Percentiles rank a stretch among this genome's conserved stretches.
Conservation (phyloP, 1,140 invertebrate genomes). For the Acromyrmex echinatior region DNA sequence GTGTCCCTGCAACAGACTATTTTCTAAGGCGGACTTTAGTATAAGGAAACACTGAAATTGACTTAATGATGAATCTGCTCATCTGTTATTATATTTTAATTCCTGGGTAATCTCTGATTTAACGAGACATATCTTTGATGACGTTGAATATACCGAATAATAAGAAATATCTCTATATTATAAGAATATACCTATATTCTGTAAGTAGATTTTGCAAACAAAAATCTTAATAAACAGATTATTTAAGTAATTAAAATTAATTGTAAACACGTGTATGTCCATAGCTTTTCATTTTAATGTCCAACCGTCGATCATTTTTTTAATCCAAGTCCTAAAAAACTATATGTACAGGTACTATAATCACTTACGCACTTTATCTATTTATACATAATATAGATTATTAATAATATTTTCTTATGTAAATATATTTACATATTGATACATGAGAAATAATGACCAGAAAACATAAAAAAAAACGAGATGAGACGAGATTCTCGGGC, state of each 20-base stretch:
- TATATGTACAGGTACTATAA: too few species aligned
- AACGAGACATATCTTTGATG: conserved; percentile 1
- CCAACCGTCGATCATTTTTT: too few species aligned
- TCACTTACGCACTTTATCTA: too few species aligned
- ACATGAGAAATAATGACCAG: too few species aligned
- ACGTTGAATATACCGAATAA: not conserved
- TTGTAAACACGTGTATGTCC: too few species aligned
- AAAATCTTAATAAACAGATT: not conserved
- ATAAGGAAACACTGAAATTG: not conserved
- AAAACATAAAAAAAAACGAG: too few species aligned
- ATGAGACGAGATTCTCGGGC: too few species aligned
- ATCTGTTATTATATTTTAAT: conserved; percentile 3
- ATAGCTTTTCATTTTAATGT: too few species aligned
- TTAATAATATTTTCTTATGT: too few species aligned
- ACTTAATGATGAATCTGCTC: conserved; percentile 16
- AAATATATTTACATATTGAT: too few species aligned
- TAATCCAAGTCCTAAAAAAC: too few species aligned
- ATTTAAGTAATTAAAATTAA: not conserved
- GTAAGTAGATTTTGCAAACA: not conserved
- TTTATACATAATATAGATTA: too few species aligned
- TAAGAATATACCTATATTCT: not conserved
- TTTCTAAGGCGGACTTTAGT: not conserved
- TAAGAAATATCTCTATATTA: not conserved
- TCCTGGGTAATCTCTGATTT: not conserved
- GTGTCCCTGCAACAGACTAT: not conserved